Percentiles rank a stretch among this genome's conserved stretches.
Evolutionary conservation across 2,797 vertebrate genomes (phyloP).

Genomic region (Thaleichthys pacificus): DNA sequence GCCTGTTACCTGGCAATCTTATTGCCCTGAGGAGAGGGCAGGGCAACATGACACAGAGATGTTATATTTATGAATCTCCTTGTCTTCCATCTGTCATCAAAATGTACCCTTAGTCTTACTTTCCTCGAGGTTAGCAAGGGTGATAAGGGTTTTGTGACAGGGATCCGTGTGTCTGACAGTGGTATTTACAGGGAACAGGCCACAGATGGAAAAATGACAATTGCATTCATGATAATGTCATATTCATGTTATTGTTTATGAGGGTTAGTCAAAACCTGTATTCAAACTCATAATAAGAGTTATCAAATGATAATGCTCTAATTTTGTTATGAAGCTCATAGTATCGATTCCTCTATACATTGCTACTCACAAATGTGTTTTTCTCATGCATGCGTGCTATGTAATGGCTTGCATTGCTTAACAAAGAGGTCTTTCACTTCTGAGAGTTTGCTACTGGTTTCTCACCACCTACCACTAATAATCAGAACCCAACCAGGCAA

Average conservation of each 20-base stretch:
- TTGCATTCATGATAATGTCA: no score
- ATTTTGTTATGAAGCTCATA: no score
- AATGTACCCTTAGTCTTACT: neutral
- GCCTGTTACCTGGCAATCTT: conserved; percentile 17
- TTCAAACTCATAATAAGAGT: neutral
- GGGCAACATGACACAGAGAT: no score
- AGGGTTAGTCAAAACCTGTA: neutral
- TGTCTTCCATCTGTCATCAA: neutral
- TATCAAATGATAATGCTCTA: neutral
- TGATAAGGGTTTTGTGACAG: neutral
- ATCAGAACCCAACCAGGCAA: conserved; percentile 30
- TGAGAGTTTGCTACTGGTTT: conserved; percentile 26
- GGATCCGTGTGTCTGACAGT: no score
- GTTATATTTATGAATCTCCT: neutral
- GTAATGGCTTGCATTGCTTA: conserved; percentile 19
- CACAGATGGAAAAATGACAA: no score
- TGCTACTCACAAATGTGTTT: neutral
- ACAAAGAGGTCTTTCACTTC: conserved; percentile 37
- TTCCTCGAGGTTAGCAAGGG: neutral
- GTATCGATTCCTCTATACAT: no score
- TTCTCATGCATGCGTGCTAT: neutral
- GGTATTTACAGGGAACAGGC: no score
- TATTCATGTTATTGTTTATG: no score
- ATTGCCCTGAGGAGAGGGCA: neutral
- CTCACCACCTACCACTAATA: conserved; percentile 36